These are phyloP conservation scores for Cetoscarus ocellatus DNA, from an alignment of 2,797 vertebrate genomes.

Conservation along the genomic window DNA sequence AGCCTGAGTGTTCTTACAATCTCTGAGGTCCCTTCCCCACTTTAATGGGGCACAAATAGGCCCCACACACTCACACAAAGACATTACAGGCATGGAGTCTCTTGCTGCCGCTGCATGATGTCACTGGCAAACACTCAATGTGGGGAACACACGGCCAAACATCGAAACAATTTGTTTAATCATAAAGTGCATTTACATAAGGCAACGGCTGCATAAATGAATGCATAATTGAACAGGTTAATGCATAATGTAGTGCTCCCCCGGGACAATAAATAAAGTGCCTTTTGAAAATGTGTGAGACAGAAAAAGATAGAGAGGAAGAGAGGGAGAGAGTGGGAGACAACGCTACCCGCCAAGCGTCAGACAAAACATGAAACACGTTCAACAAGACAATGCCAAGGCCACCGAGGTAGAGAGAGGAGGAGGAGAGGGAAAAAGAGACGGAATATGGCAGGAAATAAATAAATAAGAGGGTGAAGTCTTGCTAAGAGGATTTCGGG, in stretches of 20 bases:
- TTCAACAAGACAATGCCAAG: constrained; percentile 76
- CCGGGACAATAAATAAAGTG: constrained; percentile 85
- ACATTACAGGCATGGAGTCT: constrained; percentile 69
- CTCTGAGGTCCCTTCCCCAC: constrained; percentile 59
- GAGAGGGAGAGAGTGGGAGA: constrained; percentile 15
- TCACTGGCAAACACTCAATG: constrained; percentile 80
- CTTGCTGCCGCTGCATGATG: constrained; percentile 74
- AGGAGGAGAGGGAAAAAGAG: constrained; percentile 49
- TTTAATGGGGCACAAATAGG: constrained; percentile 66
- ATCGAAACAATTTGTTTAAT: constrained; percentile 85
- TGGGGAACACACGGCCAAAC: constrained; percentile 80
- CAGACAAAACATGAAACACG: constrained; percentile 80
- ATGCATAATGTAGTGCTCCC: constrained; percentile 85
- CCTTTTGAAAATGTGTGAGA: constrained; percentile 82
- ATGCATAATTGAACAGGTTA: constrained; percentile 88
- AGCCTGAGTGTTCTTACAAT: constrained; percentile 47
- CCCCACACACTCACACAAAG: constrained; percentile 44
- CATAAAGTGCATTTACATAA: constrained; percentile 86
- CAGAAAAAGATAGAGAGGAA: constrained; percentile 33
- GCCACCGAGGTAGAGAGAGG: constrained; percentile 71
- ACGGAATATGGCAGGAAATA: constrained; percentile 81
- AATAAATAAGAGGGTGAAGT: constrained; percentile 79
- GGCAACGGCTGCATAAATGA: constrained; percentile 85
- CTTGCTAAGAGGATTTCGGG: constrained; percentile 86
- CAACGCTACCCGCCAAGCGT: constrained; percentile 67